phyloP scores from a whole-genome alignment of 2,888 invertebrate species.

The Cyclophora albipunctata region DNA sequence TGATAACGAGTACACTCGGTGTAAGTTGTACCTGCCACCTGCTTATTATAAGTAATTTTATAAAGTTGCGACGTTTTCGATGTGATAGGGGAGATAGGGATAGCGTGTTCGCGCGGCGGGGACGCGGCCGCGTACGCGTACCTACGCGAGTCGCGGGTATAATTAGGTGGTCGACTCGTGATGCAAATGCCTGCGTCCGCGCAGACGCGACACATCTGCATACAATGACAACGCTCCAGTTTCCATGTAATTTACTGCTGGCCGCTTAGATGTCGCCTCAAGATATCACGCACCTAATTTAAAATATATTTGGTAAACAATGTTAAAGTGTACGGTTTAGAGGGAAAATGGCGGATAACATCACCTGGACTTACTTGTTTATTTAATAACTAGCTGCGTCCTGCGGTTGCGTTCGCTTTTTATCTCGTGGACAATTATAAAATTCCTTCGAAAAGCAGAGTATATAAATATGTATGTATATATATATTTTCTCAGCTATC shows the following conservation, averaged over 20 bases:
- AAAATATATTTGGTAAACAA: slow-evolving; percentile 33
- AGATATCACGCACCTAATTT: slow-evolving; percentile 64
- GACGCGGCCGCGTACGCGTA: too few relatives aligned
- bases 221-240: slow-evolving; percentile 69
- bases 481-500: too few relatives aligned
- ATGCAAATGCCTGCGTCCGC: slow-evolving; percentile 56
- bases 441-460: too few relatives aligned
- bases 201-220: slow-evolving; percentile 46
- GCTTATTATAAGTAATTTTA: slow-evolving; percentile 22
- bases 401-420: too few relatives aligned
- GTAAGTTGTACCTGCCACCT: slow-evolving; percentile 23
- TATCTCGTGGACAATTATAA: too few relatives aligned
- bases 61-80: slow-evolving; percentile 10
- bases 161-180: slow-evolving; percentile 33
- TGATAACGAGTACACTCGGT: slow-evolving; percentile 38
- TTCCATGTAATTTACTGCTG: slow-evolving; percentile 63
- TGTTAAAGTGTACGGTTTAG: too few relatives aligned
- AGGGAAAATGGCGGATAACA: slow-evolving; percentile 2
- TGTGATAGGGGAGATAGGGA: slow-evolving; percentile 6
- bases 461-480: too few relatives aligned
- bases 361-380: slow-evolving; percentile 1
- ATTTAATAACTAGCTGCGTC: too few relatives aligned
- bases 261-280: slow-evolving; percentile 60
- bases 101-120: too few relatives aligned
- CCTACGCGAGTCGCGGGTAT: slow-evolving; percentile 14